Base-by-base conservation (phyloP, 2,113 vertebrate species). In the Atrichornis clamosus region DNA sequence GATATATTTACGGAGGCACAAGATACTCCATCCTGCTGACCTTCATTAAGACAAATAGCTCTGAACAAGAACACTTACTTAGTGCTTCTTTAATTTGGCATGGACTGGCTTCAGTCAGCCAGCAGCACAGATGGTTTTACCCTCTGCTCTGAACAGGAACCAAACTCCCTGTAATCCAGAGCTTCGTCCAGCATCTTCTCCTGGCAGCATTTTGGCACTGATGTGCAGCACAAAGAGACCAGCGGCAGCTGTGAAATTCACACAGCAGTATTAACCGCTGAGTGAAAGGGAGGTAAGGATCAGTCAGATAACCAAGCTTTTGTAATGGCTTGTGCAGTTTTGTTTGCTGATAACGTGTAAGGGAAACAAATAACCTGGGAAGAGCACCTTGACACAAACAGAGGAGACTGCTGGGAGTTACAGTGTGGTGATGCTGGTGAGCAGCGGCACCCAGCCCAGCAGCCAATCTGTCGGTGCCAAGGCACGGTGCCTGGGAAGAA, bases 71-170 rank as follows among this genome's bases (percentile, higher is more conserved):
- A 27, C 16, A 8, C 18, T 58, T 20, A 30, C 0, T 3, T 35
- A 15, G 30, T 9, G 21, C 17, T 39, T 12, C 8, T 83, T 78
- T 68, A 79, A 59, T 67, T 65, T 1, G 1, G 49, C 39, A 8
- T 0, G 5, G 37, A 2, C 9, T 1, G 2, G 35, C 33, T 13
- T 81, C 15, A 24, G 3, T 20, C 72, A 37, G 27, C 19, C 49
- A 73, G 72, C 21, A 55, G 49, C 0, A 8, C 32, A n/a, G 80
- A 33, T 69, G 63, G 53, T 63, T n/a, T 68, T 16, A 10, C 11
- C 17, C 23, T 68, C 42, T 11, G 30, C 53, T 28, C 37, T 11
- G 26, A 37, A 24, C 6, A 18, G 75, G 53, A 75, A 41, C 52
- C 81, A 81, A 83, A 37, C 22, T 44, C 50, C 10, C 10, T 15